Conservation (phyloP, 2,113 vertebrate species). For the Limanda limanda region DNA sequence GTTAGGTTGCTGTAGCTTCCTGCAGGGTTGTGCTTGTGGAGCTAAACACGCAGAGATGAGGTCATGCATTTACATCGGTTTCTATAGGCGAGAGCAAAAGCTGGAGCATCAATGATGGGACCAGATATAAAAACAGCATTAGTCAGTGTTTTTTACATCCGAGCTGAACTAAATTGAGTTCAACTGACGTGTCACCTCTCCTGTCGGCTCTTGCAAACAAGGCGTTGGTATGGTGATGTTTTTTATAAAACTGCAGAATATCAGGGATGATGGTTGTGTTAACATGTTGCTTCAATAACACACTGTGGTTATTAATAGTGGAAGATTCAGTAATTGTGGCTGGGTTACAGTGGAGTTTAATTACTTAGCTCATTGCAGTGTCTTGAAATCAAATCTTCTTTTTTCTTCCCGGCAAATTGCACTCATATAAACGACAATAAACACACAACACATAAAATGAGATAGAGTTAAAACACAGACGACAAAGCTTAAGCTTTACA, state of each 20-base stretch:
- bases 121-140: not conserved
- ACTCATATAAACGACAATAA: not conserved
- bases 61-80: not conserved
- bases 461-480: not conserved
- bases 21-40: not conserved
- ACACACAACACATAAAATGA: not conserved
- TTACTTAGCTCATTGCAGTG: not conserved
- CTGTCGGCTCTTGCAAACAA: not conserved
- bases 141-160: not conserved
- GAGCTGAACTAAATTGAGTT: not conserved
- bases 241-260: not conserved
- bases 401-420: not conserved
- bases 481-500: too few species aligned
- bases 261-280: not conserved
- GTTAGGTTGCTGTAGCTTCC: slow-evolving; percentile 1
- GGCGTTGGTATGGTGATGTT: not conserved
- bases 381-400: not conserved
- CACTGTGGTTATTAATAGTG: not conserved
- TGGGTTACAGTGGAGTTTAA: not conserved
- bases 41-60: not conserved
- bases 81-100: not conserved
- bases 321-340: not conserved
- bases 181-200: not conserved
- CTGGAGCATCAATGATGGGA: not conserved
- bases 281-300: not conserved